Percentiles rank a stretch among this genome's conserved stretches.
phyloP scores from a whole-genome alignment of 2,888 invertebrate species.

The Dioctria rufipes region DNA sequence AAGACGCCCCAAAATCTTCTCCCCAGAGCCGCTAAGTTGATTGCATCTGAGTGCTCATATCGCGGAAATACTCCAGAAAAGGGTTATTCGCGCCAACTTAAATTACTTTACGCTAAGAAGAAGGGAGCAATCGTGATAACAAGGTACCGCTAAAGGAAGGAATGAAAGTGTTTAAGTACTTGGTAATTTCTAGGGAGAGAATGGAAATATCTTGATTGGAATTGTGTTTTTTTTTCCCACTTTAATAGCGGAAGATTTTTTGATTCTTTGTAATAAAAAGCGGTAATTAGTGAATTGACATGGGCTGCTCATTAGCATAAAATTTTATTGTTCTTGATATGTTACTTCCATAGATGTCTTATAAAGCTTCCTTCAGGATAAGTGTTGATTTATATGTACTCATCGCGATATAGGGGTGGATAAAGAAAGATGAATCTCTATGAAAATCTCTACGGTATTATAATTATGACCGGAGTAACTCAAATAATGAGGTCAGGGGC shows the following conservation, averaged over 20 bases:
- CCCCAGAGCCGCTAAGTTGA: not conserved
- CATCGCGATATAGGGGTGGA: too few relatives aligned
- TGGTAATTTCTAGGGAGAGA: not conserved
- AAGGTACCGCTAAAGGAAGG: conserved; percentile 21
- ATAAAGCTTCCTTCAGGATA: too few relatives aligned
- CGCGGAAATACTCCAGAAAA: conserved; percentile 35
- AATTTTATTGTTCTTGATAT: too few relatives aligned
- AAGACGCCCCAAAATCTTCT: conserved; percentile 30
- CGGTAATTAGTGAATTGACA: not conserved
- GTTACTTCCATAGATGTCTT: too few relatives aligned
- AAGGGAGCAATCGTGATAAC: conserved; percentile 45
- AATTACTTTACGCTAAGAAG: conserved; percentile 5
- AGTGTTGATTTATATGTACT: too few relatives aligned
- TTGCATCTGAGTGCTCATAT: conserved; percentile 24
- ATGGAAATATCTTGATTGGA: not conserved
- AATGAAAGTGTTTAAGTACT: conserved; percentile 7
- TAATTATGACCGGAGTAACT: too few relatives aligned
- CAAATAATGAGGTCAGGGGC: too few relatives aligned
- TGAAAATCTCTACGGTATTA: too few relatives aligned
- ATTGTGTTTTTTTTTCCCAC: not conserved
- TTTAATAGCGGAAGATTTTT: not conserved
- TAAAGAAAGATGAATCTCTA: too few relatives aligned
- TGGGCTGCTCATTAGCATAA: too few relatives aligned
- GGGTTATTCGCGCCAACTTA: conserved; percentile 28
- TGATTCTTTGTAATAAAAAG: not conserved